Evolutionary conservation across 2,113 vertebrate species (phyloP).

Genomic region (Cheilinus undulatus): DNA sequence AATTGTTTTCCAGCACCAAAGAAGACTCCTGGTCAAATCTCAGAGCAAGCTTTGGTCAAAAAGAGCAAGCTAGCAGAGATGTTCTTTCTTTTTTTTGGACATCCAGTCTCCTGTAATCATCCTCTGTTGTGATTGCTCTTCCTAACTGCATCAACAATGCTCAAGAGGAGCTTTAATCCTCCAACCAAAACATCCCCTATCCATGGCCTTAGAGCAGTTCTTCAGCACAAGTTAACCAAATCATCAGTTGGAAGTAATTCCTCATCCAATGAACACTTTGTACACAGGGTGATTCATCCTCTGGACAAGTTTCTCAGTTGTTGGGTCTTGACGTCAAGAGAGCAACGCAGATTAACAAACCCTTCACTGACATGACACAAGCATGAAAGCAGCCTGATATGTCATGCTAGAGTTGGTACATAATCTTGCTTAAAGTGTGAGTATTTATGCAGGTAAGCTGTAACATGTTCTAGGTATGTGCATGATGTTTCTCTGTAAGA

Average conservation of each 20-base stretch:
- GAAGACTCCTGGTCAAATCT: too few species aligned
- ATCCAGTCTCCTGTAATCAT: too few species aligned
- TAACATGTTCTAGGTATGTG: neutral
- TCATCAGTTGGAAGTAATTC: conserved; percentile 3
- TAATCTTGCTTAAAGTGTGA: conserved; percentile 7
- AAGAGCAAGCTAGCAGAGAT: too few species aligned
- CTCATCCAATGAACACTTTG: neutral
- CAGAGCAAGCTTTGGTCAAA: too few species aligned
- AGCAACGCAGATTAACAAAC: conserved; percentile 37
- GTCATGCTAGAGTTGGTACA: conserved; percentile 12
- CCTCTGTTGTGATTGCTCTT: too few species aligned
- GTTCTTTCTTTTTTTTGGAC: too few species aligned
- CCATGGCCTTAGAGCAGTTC: neutral
- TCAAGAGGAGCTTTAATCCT: too few species aligned
- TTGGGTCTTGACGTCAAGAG: conserved; percentile 23
- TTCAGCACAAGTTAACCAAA: neutral
- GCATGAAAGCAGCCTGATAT: conserved; percentile 12
- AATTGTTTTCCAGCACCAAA: too few species aligned
- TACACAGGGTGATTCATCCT: conserved; percentile 19
- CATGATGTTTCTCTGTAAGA: neutral
- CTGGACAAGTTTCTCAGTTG: neutral
- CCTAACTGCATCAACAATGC: neutral
- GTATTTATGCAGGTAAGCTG: neutral
- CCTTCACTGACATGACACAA: conserved; percentile 5
- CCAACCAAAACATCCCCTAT: too few species aligned